Percentiles rank a stretch among this genome's conserved stretches.
phyloP scores from a whole-genome alignment of 1,140 invertebrate genomes.

The Hylyphantes graminicola region DNA sequence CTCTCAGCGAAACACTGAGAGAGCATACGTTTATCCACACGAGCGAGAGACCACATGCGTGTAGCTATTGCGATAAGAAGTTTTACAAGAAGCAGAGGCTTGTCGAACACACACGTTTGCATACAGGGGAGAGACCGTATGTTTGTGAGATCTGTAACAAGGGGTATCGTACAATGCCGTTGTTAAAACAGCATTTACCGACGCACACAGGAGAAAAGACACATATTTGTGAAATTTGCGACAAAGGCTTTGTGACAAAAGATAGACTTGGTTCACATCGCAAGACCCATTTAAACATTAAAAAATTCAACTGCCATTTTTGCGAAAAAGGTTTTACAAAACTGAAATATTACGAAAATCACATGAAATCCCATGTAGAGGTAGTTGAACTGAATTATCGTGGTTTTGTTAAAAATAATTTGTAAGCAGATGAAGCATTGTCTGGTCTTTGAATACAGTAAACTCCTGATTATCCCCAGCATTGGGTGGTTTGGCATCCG shows the following conservation, averaged over 20 bases:
- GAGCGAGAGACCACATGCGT: background rate
- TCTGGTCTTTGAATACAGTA: too few relatives aligned
- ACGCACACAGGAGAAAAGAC: background rate
- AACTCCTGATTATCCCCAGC: too few relatives aligned
- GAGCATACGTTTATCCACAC: background rate
- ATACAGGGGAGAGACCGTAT: background rate
- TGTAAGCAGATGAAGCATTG: too few relatives aligned
- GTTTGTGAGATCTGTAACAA: background rate
- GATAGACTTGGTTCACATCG: background rate
- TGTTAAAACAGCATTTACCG: background rate
- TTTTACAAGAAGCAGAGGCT: background rate
- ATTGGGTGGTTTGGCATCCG: too few relatives aligned
- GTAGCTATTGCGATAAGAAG: background rate
- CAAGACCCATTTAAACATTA: background rate
- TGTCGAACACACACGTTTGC: background rate
- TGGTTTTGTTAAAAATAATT: too few relatives aligned
- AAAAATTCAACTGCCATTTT: background rate
- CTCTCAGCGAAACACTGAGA: background rate
- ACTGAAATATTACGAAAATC: background rate
- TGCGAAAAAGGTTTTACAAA: slow-evolving; percentile 4
- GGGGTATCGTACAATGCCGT: background rate
- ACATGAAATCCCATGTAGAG: too few relatives aligned
- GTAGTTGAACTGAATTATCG: too few relatives aligned
- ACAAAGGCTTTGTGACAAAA: background rate
- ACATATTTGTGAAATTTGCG: background rate